Base-by-base conservation (phyloP, 2,888 invertebrate species). In the Amphipyra tragopoginis region DNA sequence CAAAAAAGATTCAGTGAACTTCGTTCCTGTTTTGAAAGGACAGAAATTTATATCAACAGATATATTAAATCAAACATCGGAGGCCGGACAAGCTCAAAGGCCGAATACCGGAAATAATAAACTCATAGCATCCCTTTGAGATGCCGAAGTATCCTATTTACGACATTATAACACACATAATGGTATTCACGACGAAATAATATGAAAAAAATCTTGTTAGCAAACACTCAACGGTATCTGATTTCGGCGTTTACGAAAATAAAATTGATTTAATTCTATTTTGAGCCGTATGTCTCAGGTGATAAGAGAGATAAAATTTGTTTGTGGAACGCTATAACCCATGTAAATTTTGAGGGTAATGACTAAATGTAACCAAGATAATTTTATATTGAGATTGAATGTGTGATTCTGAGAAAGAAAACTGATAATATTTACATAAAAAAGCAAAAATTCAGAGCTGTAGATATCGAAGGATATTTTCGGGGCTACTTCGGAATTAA, bases 101-200 rank as follows among this genome's bases (percentile, higher is more conserved):
- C 52, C 63, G 61, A 64, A 63, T 65, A 26, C 76, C 80, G 79
- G 79, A 79, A 78, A 79, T 79, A 71, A 78, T 80, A 77, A 80
- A 80, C 68, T 65, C 68, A 60, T 68, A 71, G 74, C 63, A 72
- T 80, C 62, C 60, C 74, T 80, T 79, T 80, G 80, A 77, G 61
- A 44, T 45, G 50, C 60, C 70, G 55, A 71, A 72, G 76, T 72
- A 78, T 78, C 72, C 55, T 64, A 72, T 79, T 80, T 74, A 75
- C 68, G 62, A 70, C 56, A 73, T 75, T 73, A 73, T 64, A 65
- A 70, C 80, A 65, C 55, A 72, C 42, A 68, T 72, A 79, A 75
- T 74, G 57, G 33, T 70, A 79, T 77, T 74, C 72, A 74, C 61
- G 56, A 61, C 45, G 61, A 72, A 63, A 72, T 64, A 73, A 73